Evolutionary conservation across 2,888 invertebrate genomes (phyloP).

Genomic region (Norana najaformis): DNA sequence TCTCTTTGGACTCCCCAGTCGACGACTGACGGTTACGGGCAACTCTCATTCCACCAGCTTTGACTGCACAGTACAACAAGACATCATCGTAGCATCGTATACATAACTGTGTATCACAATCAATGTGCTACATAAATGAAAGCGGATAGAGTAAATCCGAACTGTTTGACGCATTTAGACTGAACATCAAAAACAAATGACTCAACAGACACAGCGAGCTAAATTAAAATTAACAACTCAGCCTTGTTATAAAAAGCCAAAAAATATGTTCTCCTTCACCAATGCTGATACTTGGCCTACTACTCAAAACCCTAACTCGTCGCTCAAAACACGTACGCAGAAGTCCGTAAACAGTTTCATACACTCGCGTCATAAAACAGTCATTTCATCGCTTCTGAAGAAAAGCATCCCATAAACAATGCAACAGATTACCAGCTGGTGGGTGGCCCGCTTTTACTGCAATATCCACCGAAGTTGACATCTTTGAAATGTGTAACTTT

Average conservation of each 20-base stretch:
- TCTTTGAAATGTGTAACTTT: background rate
- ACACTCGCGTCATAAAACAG: background rate
- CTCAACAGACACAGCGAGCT: background rate
- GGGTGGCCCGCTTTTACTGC: constrained; percentile 85
- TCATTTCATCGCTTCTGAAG: background rate
- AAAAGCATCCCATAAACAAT: background rate
- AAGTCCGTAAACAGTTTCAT: no score
- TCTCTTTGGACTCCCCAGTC: constrained; percentile 29
- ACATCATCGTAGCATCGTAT: background rate
- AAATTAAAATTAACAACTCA: background rate
- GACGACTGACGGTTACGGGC: constrained; percentile 40
- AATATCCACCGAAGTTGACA: constrained; percentile 49
- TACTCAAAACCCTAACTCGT: background rate
- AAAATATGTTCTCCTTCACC: background rate
- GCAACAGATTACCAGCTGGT: constrained; percentile 76
- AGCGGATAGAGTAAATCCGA: background rate
- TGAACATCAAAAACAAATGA: background rate
- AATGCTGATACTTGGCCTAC: no score
- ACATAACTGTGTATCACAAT: background rate
- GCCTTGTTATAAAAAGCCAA: background rate
- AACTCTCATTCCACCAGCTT: constrained; percentile 44
- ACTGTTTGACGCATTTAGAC: background rate
- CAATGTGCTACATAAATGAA: background rate
- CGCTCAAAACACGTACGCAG: background rate
- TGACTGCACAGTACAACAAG: constrained; percentile 36